Conservation (phyloP, 2,888 invertebrate species). For the Drosophila prostipennis region DNA sequence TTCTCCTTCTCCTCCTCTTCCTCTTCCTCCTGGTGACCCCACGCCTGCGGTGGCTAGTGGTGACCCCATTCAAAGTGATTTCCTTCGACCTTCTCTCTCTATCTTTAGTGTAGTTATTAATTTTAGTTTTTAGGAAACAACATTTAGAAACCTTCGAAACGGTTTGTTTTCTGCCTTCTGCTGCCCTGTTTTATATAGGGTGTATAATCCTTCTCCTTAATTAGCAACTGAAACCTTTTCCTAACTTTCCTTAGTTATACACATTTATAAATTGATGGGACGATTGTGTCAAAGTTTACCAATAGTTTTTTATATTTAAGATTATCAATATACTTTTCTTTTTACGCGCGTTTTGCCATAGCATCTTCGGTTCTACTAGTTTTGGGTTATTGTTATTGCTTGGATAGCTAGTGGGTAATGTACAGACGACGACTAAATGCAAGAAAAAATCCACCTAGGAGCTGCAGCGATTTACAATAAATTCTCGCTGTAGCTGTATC, state of each 20-base stretch:
- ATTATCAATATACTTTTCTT: conserved; percentile 20
- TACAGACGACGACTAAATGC: conserved; percentile 67
- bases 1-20: neutral
- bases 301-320: conserved; percentile 29
- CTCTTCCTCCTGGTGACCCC: neutral
- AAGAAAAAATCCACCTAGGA: conserved; percentile 29
- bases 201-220: conserved; percentile 8
- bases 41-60: neutral
- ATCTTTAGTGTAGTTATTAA: conserved; percentile 16
- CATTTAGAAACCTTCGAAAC: conserved; percentile 75
- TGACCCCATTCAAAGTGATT: conserved; percentile 1
- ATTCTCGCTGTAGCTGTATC: conserved; percentile 23
- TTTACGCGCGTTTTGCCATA: conserved; percentile 43
- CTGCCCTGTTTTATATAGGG: too few species aligned
- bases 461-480: conserved; percentile 32
- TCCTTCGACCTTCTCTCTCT: conserved; percentile 13
- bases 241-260: conserved; percentile 40
- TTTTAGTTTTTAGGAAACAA: conserved; percentile 65
- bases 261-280: conserved; percentile 48
- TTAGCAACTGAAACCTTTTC: conserved; percentile 68
- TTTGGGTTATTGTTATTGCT: conserved; percentile 80
- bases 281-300: conserved; percentile 30
- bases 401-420: conserved; percentile 50
- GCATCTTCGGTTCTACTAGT: conserved; percentile 75
- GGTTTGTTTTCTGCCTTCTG: conserved; percentile 30